Conservation (phyloP, 1,140 invertebrate genomes). For the Zophobas morio region DNA sequence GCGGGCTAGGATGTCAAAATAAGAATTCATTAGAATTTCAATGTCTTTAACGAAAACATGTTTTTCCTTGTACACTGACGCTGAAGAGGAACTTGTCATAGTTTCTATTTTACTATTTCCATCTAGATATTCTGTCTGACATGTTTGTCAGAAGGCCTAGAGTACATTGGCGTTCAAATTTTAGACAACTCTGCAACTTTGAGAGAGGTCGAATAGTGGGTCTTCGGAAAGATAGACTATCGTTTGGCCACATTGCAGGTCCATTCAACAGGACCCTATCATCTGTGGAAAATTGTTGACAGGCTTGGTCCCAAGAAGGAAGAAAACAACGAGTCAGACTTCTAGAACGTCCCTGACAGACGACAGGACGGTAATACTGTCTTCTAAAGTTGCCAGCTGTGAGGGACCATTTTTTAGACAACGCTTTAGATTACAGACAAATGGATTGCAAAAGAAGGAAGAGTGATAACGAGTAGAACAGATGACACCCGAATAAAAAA, state of each 20-base stretch:
- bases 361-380: constrained; percentile 35
- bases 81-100: neutral
- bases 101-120: neutral
- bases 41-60: neutral
- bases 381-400: constrained; percentile 36
- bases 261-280: neutral
- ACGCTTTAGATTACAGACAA: constrained; percentile 39
- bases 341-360: constrained; percentile 14
- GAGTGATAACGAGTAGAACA: constrained; percentile 33
- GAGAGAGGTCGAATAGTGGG: constrained; percentile 36
- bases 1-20: neutral
- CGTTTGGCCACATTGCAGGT: constrained; percentile 28
- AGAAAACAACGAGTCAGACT: constrained; percentile 17
- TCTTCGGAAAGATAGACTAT: constrained; percentile 14
- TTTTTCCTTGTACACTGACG: neutral
- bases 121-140: neutral
- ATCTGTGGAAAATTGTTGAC: constrained; percentile 35
- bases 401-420: constrained; percentile 5
- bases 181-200: neutral
- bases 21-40: neutral
- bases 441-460: constrained; percentile 48
- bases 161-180: neutral
- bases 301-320: constrained; percentile 44
- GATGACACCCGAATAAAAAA: neutral
- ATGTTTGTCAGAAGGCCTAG: neutral